Base-by-base conservation (phyloP, 2,113 vertebrate genomes). In the Turnix velox region DNA sequence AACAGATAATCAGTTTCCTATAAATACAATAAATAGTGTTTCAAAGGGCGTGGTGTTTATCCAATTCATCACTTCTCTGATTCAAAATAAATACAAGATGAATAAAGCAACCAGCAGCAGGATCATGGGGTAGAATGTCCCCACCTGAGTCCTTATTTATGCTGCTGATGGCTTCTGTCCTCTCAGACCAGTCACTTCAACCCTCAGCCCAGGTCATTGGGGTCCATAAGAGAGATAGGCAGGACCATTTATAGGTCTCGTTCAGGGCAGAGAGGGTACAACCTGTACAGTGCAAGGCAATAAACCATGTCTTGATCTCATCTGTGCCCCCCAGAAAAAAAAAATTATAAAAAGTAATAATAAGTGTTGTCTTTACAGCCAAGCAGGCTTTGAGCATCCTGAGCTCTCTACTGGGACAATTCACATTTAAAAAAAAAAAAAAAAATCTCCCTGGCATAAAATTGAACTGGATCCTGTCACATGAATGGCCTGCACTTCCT, bases 401-500 rank as follows among this genome's bases (percentile, higher is more conserved):
- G 71, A 92, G 55, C 10, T 35, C 12, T 73, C 88, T 65, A 25
- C 39, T 54, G 81, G 65, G 95, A 87, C 48, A 86, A 93, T 76
- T 54, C 86, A 71, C 92, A 92, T 94, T 90, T 95, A 84, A 95
- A 93, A 62, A n/a, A 83, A 80, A 69, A 95, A 84, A 95, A 93
- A 62, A n/a, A 83, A 80, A 69, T 51, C 54, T 93, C 82, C 39
- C 77, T 79, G 81, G 67, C 83, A 79, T 40, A 74, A 87, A 71
- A 86, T 83, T 93, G 84, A 91, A 95, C 96, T 1, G 22, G 58
- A 78, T 86, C 59, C 67, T 42, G 81, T 82, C 93, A 91, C 86
- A 37, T 78, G 92, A 91, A 87, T 77, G 74, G 95, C 74, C 85
- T 75, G 91, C 84, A 84, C 91, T 91, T 96, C 79, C 83, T 85